Conservation (phyloP, 2,113 vertebrate genomes). For the Pterocles gutturalis region DNA sequence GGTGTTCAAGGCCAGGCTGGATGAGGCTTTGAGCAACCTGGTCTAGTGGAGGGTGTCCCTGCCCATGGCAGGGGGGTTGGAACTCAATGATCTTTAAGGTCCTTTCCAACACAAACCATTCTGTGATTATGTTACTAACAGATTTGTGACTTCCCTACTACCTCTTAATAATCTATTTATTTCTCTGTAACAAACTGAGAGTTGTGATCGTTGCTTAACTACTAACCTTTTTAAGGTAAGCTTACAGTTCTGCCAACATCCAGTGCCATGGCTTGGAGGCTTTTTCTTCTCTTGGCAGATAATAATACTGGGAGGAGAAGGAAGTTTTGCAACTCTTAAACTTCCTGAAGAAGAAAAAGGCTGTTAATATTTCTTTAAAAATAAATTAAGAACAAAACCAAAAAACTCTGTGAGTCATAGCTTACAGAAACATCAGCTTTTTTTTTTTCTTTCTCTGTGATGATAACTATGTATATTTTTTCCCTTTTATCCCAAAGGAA, state of each 20-base stretch:
- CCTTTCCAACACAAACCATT: too few species aligned
- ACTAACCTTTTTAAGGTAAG: neutral
- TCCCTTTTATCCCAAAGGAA: neutral
- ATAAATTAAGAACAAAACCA: neutral
- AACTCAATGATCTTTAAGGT: too few species aligned
- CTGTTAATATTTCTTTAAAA: neutral
- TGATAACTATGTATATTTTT: neutral
- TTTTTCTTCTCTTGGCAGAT: neutral
- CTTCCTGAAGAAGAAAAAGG: neutral
- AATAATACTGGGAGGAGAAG: neutral
- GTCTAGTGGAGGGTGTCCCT: too few species aligned
- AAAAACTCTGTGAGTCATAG: neutral
- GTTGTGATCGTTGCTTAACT: neutral
- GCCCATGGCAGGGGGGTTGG: too few species aligned
- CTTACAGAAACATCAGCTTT: neutral
- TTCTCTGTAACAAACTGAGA: neutral
- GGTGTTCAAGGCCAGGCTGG: too few species aligned
- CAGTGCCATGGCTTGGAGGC: neutral
- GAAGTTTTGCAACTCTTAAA: conserved; percentile 11
- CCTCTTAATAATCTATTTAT: neutral
- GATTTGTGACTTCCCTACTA: neutral
- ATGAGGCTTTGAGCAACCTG: too few species aligned
- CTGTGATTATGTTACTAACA: neutral
- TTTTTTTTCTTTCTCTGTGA: neutral
- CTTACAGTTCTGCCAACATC: neutral